Percentiles rank a stretch among this genome's conserved stretches.
Conservation (phyloP, 2,888 invertebrate species). For the Pyrocoelia pectoralis region DNA sequence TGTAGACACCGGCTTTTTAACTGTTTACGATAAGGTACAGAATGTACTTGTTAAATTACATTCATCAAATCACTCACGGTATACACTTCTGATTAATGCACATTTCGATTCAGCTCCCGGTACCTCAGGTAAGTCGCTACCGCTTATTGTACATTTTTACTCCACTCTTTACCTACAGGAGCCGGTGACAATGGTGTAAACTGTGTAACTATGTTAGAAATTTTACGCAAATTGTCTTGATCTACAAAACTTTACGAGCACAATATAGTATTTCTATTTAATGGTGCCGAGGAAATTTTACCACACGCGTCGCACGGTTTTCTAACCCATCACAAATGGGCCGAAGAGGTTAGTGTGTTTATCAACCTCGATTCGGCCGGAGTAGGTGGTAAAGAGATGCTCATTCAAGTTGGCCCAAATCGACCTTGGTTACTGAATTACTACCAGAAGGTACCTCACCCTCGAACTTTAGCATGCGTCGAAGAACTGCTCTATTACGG, state of each 20-base stretch:
- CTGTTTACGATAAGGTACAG: slow-evolving; percentile 82
- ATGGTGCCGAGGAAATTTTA: slow-evolving; percentile 77
- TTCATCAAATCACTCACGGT: slow-evolving; percentile 61
- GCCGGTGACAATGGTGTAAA: slow-evolving; percentile 90
- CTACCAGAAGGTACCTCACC: slow-evolving; percentile 65
- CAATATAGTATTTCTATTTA: slow-evolving; percentile 74
- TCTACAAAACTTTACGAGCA: slow-evolving; percentile 60
- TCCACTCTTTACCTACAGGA: slow-evolving; percentile 61
- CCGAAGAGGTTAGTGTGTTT: slow-evolving; percentile 77
- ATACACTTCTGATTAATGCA: slow-evolving; percentile 84
- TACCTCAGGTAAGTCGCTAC: slow-evolving; percentile 76
- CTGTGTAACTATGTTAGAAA: slow-evolving; percentile 74
- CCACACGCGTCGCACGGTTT: slow-evolving; percentile 71
- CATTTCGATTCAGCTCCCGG: slow-evolving; percentile 91
- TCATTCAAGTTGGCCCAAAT: slow-evolving; percentile 88
- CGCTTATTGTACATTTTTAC: background rate
- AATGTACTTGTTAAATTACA: slow-evolving; percentile 80
- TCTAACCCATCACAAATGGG: slow-evolving; percentile 77
- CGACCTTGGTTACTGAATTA: slow-evolving; percentile 72
- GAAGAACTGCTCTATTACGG: slow-evolving; percentile 75
- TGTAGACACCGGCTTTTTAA: slow-evolving; percentile 80
- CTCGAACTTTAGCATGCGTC: slow-evolving; percentile 64
- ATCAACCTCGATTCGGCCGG: slow-evolving; percentile 94
- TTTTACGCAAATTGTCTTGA: slow-evolving; percentile 65
- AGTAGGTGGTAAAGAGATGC: slow-evolving; percentile 86